Percentiles rank a stretch among this genome's conserved stretches.
Evolutionary conservation across 2,113 vertebrate species (phyloP).

Genomic region (Isurus oxyrinchus): DNA sequence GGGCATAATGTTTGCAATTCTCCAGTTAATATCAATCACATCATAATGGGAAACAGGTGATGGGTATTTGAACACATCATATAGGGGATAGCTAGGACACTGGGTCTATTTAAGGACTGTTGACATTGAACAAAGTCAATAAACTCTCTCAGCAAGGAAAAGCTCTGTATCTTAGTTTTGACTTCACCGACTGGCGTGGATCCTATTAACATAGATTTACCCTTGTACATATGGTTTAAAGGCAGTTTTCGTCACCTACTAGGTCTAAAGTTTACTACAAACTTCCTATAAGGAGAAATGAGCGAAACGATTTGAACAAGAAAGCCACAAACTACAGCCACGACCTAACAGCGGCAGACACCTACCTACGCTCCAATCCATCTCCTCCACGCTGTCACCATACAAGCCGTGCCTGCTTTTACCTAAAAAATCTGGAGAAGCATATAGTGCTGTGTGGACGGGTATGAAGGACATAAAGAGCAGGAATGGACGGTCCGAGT

Average conservation of each 20-base stretch:
- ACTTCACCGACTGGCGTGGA: no score
- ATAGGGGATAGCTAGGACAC: no score
- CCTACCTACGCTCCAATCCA: conserved; percentile 86
- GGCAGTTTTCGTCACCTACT: neutral
- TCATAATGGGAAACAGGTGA: no score
- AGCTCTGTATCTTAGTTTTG: no score
- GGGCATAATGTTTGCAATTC: no score
- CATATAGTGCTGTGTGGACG: conserved; percentile 76
- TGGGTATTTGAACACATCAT: no score
- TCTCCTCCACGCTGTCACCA: conserved; percentile 75
- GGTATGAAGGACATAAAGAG: conserved; percentile 74
- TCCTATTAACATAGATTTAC: no score
- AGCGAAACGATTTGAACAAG: neutral
- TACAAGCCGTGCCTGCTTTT: conserved; percentile 72
- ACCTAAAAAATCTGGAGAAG: conserved; percentile 62
- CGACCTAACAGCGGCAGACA: neutral
- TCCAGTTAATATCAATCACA: no score
- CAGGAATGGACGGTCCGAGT: conserved; percentile 60
- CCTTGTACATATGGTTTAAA: neutral
- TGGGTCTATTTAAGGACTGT: no score
- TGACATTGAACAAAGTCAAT: no score
- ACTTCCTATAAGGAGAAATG: neutral
- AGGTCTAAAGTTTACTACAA: neutral
- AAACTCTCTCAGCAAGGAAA: no score
- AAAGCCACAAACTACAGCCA: neutral